These are phyloP conservation scores for Lissonota sp. DNA, from an alignment of 2,888 invertebrate genomes.

Conservation along the genomic window DNA sequence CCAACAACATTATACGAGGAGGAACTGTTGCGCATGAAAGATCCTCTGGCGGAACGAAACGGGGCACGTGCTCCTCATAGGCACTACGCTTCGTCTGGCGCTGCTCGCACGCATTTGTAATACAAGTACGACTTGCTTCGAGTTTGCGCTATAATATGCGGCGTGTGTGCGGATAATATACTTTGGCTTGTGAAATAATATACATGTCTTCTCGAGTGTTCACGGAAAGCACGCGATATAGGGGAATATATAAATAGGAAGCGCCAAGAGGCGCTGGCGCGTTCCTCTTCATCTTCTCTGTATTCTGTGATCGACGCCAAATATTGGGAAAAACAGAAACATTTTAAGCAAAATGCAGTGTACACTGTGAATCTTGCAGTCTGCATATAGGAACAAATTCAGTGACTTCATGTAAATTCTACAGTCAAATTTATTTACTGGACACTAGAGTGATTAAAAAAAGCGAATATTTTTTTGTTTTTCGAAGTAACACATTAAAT, in stretches of 20 bases:
- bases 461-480: no score
- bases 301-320: no score
- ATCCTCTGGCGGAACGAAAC: conserved; percentile 56
- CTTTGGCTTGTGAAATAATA: conserved; percentile 35
- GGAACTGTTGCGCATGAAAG: conserved; percentile 36
- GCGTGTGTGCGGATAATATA: not conserved
- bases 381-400: no score
- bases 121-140: conserved; percentile 29
- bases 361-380: no score
- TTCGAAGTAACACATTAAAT: no score
- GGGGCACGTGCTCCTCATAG: conserved; percentile 62
- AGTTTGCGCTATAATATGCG: conserved; percentile 22
- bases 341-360: no score
- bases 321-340: no score
- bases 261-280: not conserved
- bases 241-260: conserved; percentile 45
- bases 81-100: conserved; percentile 61
- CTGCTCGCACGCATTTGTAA: conserved; percentile 14
- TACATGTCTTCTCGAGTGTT: conserved; percentile 48
- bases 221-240: conserved; percentile 61
- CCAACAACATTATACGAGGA: conserved; percentile 55
- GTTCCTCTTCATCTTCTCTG: conserved; percentile 8
- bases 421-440: no score
- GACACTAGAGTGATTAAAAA: no score
- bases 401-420: no score